phyloP scores from a whole-genome alignment of 2,113 vertebrate species.

The Mus musculus region GRCm39 chr3:29317501-29318000 shows the following conservation, averaged over 20 bases:
- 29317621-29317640: no score
- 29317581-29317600: neutral
- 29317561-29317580: neutral
- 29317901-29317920: neutral
- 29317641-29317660: conserved; percentile 1
- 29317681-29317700: neutral
- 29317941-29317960: no score
- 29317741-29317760: neutral
- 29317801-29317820: neutral
- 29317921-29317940: neutral
- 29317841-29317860: neutral
- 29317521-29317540: neutral
- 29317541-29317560: neutral
- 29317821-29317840: neutral
- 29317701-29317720: neutral
- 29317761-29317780: neutral
- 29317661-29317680: neutral
- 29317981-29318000: neutral
- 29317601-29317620: neutral
- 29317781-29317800: conserved; percentile 14
- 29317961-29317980: neutral
- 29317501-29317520: neutral
- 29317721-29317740: neutral
- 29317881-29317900: neutral
- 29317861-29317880: neutral